Percentiles rank a stretch among this genome's conserved stretches.
Conservation (phyloP, 1,140 invertebrate genomes). For the Procambarus clarkii region DNA sequence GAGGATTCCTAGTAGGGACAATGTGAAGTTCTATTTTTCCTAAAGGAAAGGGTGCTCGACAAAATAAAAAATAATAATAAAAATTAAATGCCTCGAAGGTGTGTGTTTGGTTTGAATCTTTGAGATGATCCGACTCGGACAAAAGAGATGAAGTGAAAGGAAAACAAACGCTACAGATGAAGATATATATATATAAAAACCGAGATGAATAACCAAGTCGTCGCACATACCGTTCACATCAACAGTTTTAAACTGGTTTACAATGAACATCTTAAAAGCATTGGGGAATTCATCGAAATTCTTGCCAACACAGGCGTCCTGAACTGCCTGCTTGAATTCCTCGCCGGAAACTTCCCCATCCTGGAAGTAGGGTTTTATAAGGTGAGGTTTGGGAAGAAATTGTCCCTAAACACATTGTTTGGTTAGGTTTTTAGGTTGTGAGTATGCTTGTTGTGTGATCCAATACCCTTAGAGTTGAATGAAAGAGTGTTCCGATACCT, state of each 20-base stretch:
- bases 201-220: slow-evolving; percentile 1
- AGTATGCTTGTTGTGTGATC: neutral
- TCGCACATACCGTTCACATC: slow-evolving; percentile 76
- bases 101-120: slow-evolving; percentile 38
- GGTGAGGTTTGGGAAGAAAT: slow-evolving; percentile 24
- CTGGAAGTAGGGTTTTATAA: slow-evolving; percentile 73
- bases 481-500: slow-evolving; percentile 26
- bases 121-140: slow-evolving; percentile 24
- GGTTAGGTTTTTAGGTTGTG: slow-evolving; percentile 2
- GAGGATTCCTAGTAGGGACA: neutral
- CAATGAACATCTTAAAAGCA: slow-evolving; percentile 84
- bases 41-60: neutral
- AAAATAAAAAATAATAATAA: neutral
- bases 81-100: neutral
- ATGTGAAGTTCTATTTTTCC: neutral
- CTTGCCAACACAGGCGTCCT: slow-evolving; percentile 86
- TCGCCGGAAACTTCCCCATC: slow-evolving; percentile 86
- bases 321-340: slow-evolving; percentile 88
- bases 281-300: slow-evolving; percentile 86
- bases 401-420: neutral
- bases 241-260: slow-evolving; percentile 87
- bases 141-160: slow-evolving; percentile 17
- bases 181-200: neutral
- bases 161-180: slow-evolving; percentile 37
- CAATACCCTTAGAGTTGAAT: slow-evolving; percentile 5